Conservation (phyloP, 1,140 invertebrate species). For the Sycophila sp. region DNA sequence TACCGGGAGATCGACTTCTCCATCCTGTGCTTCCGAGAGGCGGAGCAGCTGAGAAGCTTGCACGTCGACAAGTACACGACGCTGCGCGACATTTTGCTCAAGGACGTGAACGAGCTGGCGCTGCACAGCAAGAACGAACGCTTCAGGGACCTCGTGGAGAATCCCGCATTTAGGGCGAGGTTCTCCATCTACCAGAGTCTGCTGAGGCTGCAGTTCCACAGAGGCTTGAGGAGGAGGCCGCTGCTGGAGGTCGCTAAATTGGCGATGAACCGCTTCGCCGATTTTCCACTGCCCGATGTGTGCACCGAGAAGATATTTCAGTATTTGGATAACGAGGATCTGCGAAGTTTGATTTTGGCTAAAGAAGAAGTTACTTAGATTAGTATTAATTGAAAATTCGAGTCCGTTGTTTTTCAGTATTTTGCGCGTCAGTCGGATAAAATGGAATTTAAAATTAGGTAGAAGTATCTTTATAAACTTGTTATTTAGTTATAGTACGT, state of each 20-base stretch:
- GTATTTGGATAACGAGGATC: background rate
- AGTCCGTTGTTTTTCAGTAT: no score
- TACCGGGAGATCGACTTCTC: background rate
- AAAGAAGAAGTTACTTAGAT: no score
- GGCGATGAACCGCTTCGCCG: background rate
- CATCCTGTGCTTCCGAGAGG: background rate
- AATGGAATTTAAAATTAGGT: no score
- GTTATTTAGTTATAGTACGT: no score
- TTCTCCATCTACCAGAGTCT: background rate
- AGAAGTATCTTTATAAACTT: no score
- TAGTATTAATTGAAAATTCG: no score
- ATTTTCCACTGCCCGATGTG: background rate
- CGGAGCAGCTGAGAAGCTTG: background rate
- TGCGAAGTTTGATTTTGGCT: background rate
- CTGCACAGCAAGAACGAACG: background rate
- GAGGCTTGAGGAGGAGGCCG: background rate
- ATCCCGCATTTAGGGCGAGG: background rate
- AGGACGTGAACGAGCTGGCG: background rate
- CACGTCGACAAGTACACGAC: conserved; percentile 2
- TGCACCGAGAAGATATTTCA: background rate
- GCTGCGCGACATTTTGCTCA: background rate
- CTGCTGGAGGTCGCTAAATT: background rate
- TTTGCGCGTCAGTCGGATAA: no score
- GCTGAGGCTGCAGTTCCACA: background rate
- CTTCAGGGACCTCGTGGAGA: background rate